These are phyloP conservation scores for Microchirus variegatus DNA, from an alignment of 2,797 vertebrate genomes.

Conservation along the genomic window DNA sequence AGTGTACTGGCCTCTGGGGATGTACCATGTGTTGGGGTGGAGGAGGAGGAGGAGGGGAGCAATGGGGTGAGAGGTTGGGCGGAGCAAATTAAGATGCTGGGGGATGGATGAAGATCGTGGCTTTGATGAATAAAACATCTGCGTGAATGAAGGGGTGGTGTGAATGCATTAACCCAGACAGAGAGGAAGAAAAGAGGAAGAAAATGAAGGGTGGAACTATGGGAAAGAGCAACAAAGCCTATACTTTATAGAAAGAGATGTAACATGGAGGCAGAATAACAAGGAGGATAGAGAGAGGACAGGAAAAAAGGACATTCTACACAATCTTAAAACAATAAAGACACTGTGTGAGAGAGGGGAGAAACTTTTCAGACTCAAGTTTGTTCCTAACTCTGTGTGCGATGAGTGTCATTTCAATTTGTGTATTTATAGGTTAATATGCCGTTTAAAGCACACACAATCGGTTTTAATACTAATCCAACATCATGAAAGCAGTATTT, in stretches of 20 bases:
- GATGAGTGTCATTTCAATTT: background rate
- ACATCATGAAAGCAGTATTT: too few species aligned
- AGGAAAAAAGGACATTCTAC: slow-evolving; percentile 18
- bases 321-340: slow-evolving; percentile 10
- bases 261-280: too few species aligned
- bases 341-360: too few species aligned
- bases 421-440: too few species aligned
- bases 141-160: slow-evolving; percentile 71
- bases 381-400: background rate
- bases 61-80: slow-evolving; percentile 52
- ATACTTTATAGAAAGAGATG: too few species aligned
- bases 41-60: slow-evolving; percentile 34
- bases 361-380: background rate
- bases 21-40: slow-evolving; percentile 65
- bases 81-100: slow-evolving; percentile 65
- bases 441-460: too few species aligned
- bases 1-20: slow-evolving; percentile 69
- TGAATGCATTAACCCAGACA: slow-evolving; percentile 77
- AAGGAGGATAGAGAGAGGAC: slow-evolving; percentile 8
- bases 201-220: background rate
- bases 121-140: slow-evolving; percentile 89
- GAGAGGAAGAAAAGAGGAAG: slow-evolving; percentile 27
- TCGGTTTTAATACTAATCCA: too few species aligned
- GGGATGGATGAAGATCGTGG: slow-evolving; percentile 60
- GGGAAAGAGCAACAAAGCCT: too few species aligned